Evolutionary conservation across 2,113 vertebrate species (phyloP), one percentile per base, ranked within the genome.

Genomic region (Cathartes aura): DNA sequence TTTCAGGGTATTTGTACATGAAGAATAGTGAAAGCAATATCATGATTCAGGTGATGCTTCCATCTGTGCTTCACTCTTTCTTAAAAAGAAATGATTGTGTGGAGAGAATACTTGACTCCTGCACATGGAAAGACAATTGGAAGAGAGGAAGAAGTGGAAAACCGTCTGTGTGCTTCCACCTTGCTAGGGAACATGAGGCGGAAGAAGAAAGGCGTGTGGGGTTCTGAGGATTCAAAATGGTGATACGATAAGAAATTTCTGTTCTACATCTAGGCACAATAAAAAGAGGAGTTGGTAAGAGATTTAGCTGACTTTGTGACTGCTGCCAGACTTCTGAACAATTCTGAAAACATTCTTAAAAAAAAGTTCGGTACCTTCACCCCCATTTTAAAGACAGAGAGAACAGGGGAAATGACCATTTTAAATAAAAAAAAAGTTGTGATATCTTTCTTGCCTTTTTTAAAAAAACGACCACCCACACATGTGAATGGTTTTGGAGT

Each of bases 181-280:
- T 23, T 0, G 0, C 32, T 15, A 11, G 83, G 36, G 62, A 73
- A 23, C 1, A 1, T 40, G 64, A 26, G 13, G 15, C 1, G 3
- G 42, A 68, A 43, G 86, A 40, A 45, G 36, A 26, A 42, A 67
- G 71, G 40, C 30, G 5, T 1, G 22, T 34, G 70, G 40, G 22
- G 26, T 36, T 45, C 42, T 38, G 45, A n/a, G 68, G 36, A 29
- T 45, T 30, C 75, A 38, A 52, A 63, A 7, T 16, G 27, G 38
- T 12, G 16, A 32, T 48, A 12, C 22, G n/a, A 11, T 45, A 48
- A 27, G 38, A 55, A 56, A 27, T 66, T 47, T 56, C 43, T 52
- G 26, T 19, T 73, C 50, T 48, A 9, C 60, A 10, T 45, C 32
- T 18, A 59, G 73, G 42, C 29, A n/a, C 40, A 36, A 40, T 45